Evolutionary conservation across 2,113 vertebrate genomes (phyloP), one percentile per base, ranked within the genome.

Genomic region (Bucco capensis): DNA sequence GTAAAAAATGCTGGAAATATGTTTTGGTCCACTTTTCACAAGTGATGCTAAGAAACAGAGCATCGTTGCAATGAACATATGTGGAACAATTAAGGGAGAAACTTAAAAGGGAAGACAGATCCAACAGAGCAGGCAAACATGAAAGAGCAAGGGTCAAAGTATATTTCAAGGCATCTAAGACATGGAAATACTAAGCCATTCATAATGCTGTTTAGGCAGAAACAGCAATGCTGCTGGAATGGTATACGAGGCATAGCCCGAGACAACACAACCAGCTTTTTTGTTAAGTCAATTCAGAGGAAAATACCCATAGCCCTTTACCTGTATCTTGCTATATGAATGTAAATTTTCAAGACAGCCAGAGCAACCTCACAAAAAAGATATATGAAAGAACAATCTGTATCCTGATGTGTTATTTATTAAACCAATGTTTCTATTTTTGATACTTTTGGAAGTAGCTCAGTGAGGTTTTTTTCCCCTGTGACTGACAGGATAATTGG

Each of bases 391-490:
- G 76, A 90, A 86, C 23, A 83, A 40, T 35, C 16, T 80, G 56
- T 78, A 83, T 57, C 69, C 56, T 50, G 53, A 71, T 4, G 8
- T 2, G 6, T 60, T 77, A 65, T 51, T 94, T 89, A 80, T 83
- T 84, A 92, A 89, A 86, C 12, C 9, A 19, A 30, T 88, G 33
- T n/a, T 88, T 89, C 85, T 93, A 49, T 82, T 92, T 94, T 87
- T 88, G 19, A 57, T 75, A 40, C 25, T 50, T 81, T 72, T 54
- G 79, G 13, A 80, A 73, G 56, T 51, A 82, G 47, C 19, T 58
- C 15, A 60, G 1, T 61, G 15, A 16, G 11, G 8, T 25, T 44
- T 56, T 40, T 33, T 3, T n/a, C n/a, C n/a, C n/a, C 57, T 3
- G 3, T 64, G 28, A 75, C 28, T 88, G 77, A 90, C 33, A 89